Base-by-base conservation (phyloP, 2,888 invertebrate genomes). In the Zygogramma bicolorata region DNA sequence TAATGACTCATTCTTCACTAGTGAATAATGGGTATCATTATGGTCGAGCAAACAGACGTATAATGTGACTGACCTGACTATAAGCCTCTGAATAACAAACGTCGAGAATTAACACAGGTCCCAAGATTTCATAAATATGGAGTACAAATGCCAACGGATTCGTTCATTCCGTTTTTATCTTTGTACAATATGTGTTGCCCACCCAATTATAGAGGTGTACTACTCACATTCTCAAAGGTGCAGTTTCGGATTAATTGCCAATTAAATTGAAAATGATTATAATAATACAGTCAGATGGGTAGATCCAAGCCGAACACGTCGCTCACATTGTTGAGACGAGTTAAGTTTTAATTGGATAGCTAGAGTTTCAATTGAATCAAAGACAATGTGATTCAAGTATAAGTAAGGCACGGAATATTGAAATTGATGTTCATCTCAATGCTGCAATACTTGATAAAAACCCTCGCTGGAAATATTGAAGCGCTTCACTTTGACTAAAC, bases 211-310 rank as follows among this genome's bases (percentile, higher is more conserved):
- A 53, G 27, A 27, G 27, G 20, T 46, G 20, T 46, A 46, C 6
- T 13, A 8, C 10, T 46, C 8, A 46, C 27, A 27, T 25, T 63
- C 65, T 49, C 53, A 22, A 42, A 53, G 27, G 53, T 22, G 10
- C 22, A 65, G 65, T 65, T 65, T 29, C 31, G 31, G 18, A 53
- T 27, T 65, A 65, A 65, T 65, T 65, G 65, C 53, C 65, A 65
- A 65, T 65, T 65, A 53, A 53, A 53, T 53, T 25, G 53, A n/a
- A 53, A 25, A 53, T 27, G 22, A n/a, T 53, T 25, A 53, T 53
- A 53, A 27, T 53, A 53, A 27, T 46, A 46, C 8, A 46, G n/a
- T 53, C 27, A 27, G 27, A 53, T 27, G 27, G 42, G 27, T 27
- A 53, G 25, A 25, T 53, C 22, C 53, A 25, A 22, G 25, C 22